phyloP scores from a whole-genome alignment of 2,797 vertebrate species.

The Gila robusta region DNA sequence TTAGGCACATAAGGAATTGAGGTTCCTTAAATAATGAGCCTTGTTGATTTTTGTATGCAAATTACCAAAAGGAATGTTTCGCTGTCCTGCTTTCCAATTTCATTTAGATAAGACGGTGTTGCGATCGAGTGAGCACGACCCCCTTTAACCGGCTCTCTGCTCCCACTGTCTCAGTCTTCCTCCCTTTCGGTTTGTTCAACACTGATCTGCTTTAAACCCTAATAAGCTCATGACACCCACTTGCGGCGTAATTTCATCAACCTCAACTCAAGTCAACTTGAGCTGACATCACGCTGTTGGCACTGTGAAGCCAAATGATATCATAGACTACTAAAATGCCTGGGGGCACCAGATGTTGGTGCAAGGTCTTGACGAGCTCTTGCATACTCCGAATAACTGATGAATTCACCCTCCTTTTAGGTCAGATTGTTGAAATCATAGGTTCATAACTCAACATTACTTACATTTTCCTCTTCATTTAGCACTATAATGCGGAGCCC shows the following conservation, averaged over 20 bases:
- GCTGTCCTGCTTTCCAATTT: constrained; percentile 72
- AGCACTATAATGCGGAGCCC: constrained; percentile 79
- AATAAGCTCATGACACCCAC: constrained; percentile 59
- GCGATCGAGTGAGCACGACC: constrained; percentile 62
- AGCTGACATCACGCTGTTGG: constrained; percentile 26
- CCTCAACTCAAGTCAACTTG: constrained; percentile 48
- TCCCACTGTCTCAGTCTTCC: constrained; percentile 48
- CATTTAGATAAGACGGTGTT: constrained; percentile 70
- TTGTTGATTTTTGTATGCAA: constrained; percentile 73
- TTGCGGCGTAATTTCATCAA: constrained; percentile 57
- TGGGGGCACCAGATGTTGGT: neutral
- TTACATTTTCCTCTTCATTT: constrained; percentile 90
- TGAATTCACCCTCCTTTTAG: constrained; percentile 60
- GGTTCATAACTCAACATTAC: constrained; percentile 89
- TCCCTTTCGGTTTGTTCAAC: constrained; percentile 61
- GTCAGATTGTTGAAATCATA: constrained; percentile 85
- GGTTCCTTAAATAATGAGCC: constrained; percentile 72
- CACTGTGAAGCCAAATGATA: neutral
- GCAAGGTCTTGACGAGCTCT: neutral
- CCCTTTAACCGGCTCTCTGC: constrained; percentile 58
- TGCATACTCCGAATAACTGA: neutral
- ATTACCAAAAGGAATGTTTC: constrained; percentile 69
- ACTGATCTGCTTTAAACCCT: constrained; percentile 62
- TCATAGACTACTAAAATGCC: constrained; percentile 16
- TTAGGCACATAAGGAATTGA: constrained; percentile 71